These are phyloP conservation scores for Drosophila eohydei DNA, from an alignment of 2,888 invertebrate genomes.

Conservation along the genomic window DNA sequence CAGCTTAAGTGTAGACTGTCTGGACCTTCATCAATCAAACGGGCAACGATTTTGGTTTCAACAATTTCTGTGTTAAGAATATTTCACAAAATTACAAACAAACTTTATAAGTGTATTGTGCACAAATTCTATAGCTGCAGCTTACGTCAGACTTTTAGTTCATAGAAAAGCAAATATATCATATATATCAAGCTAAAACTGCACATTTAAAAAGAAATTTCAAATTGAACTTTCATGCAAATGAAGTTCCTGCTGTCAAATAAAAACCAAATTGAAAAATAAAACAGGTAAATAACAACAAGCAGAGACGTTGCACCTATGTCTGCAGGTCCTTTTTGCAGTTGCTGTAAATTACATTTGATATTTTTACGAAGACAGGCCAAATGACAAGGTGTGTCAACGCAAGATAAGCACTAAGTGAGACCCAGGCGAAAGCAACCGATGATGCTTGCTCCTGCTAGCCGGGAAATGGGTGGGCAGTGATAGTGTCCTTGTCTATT, in stretches of 20 bases:
- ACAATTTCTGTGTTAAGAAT: conserved; percentile 1
- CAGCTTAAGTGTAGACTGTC: conserved; percentile 6
- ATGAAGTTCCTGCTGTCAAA: conserved; percentile 37
- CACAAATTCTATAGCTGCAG: background rate
- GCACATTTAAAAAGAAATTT: conserved; percentile 16
- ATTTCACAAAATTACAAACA: background rate
- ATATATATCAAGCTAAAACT: conserved; percentile 10
- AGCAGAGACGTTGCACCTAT: conserved; percentile 3
- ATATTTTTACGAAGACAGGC: conserved; percentile 72
- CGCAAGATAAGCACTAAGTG: conserved; percentile 70
- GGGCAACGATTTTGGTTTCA: background rate
- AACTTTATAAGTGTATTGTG: conserved; percentile 3
- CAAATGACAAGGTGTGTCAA: conserved; percentile 77
- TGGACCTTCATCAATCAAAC: conserved; percentile 10
- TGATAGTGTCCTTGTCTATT: conserved; percentile 41
- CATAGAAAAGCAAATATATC: background rate
- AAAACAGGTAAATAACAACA: conserved; percentile 32
- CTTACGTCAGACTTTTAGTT: background rate
- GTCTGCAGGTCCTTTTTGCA: conserved; percentile 17
- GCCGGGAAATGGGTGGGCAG: background rate
- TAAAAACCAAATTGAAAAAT: conserved; percentile 9
- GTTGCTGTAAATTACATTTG: conserved; percentile 70
- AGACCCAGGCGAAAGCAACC: conserved; percentile 27
- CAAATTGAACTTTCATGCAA: conserved; percentile 38
- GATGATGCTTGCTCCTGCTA: conserved; percentile 12